Base-by-base conservation (phyloP, 1,140 invertebrate species). In the Nebria ingens region DNA sequence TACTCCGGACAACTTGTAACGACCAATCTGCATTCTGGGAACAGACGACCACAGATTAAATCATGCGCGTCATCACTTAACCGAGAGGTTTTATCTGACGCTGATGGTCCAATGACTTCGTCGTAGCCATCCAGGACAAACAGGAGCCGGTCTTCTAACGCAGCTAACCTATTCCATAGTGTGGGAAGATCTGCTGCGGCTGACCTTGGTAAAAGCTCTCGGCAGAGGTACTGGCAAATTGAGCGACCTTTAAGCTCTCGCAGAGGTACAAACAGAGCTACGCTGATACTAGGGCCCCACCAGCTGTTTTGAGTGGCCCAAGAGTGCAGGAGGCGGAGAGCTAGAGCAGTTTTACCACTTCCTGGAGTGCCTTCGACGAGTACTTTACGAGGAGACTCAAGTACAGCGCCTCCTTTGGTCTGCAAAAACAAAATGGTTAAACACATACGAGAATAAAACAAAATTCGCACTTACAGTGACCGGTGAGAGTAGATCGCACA, bases 121-220 rank as follows among this genome's bases (percentile, higher is more conserved):
- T 79, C 76, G 62, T 77, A 76, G 0, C 78, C 77, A 62, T 80
- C 78, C 23, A 80, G 63, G 17, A 80, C 69, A 58, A 80, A 76
- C 3, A 79, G 65, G 4, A 79, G 68, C 15, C 76, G 69, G 21
- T 75, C 72, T 54, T 78, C 77, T 53, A 78, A 62, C 1, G 72
- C 58, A 54, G 74, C 71, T 34, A 74, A 53, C 2, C 69, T 72
- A 21, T 71, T 66, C 72, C 72, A 74, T 2, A 72, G 64, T 45
- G 9, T 9, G 17, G 40, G 40, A 3, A 45, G 15, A 51, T 72
- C 70, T 67, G 56, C 3, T 25, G 60, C 61, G 1, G 57, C 71
- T 59, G 58, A 71, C 54, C 57, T 70, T 59, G 59, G 72, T 11
- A 78, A 68, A 0, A 79, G 65, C 61, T 79, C 76, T 23, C 74